Evolutionary conservation across 2,113 vertebrate species (phyloP).

Genomic region (Seriola quinqueradiata): DNA sequence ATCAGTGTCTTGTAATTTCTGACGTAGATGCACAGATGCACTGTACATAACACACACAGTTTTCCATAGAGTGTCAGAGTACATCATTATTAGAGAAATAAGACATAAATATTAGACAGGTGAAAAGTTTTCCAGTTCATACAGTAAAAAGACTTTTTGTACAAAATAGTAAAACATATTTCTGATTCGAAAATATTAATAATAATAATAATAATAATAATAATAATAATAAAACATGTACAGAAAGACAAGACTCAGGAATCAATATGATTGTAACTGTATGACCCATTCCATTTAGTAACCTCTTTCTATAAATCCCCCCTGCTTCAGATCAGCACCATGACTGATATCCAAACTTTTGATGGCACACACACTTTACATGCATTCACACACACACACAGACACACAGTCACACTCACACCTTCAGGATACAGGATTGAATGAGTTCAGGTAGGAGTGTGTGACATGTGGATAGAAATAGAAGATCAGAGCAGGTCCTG

Average conservation of each 20-base stretch:
- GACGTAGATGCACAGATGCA: constrained; percentile 17
- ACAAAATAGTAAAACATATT: constrained; percentile 72
- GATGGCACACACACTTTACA: constrained; percentile 31
- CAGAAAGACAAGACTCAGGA: constrained; percentile 55
- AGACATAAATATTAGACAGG: constrained; percentile 74
- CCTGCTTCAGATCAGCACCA: constrained; percentile 37
- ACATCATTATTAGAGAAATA: constrained; percentile 49
- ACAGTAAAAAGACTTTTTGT: constrained; percentile 69
- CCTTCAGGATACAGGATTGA: constrained; percentile 24
- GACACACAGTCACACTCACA: constrained; percentile 1
- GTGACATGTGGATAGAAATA: constrained; percentile 38
- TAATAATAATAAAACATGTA: constrained; percentile 52
- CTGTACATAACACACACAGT: constrained; percentile 24
- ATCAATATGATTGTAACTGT: constrained; percentile 71
- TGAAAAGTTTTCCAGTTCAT: constrained; percentile 55
- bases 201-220: constrained; percentile 53
- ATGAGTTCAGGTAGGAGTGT: constrained; percentile 65
- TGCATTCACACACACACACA: not conserved
- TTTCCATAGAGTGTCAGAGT: constrained; percentile 51
- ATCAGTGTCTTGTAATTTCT: constrained; percentile 61
- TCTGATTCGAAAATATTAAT: constrained; percentile 66
- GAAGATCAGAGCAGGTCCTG: constrained; percentile 22
- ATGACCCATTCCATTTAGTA: constrained; percentile 43
- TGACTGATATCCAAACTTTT: constrained; percentile 38
- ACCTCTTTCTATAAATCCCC: constrained; percentile 33